Base-by-base conservation (phyloP, 2,113 vertebrate genomes). In the Etia nguti region DNA sequence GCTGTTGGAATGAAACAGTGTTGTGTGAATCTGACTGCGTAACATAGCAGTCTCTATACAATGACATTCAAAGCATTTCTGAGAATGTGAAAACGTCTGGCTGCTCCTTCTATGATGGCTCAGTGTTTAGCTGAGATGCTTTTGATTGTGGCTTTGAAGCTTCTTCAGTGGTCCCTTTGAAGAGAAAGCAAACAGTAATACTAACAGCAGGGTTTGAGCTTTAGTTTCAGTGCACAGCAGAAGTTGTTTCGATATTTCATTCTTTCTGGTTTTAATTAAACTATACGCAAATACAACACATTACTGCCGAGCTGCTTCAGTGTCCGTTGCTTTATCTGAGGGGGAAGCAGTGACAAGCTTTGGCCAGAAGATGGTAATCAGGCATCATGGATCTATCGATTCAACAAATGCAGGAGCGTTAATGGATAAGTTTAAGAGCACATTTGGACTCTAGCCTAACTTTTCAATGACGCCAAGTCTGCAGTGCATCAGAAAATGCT, bases 291-390 rank as follows among this genome's bases (percentile, higher is more conserved):
- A 80, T 50, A 52, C 3, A 8, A 0, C 3, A 38, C 26, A 36
- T 20, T 24, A 29, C 12, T 34, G 43, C 15, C 1, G 7, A 18
- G 16, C 12, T 55, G 20, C 31, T 75, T 81, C 48, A 54, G 48
- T 36, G 43, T 43, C 22, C 46, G 0, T 65, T 70, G 18, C 29
- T 81, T 55, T 12, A 36, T 7, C 83, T 55, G 46, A 55, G 15
- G 18, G 73, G 46, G 26, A 80, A 55, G 91, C 82, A 90, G 86
- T 87, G 57, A 34, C 83, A 85, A 81, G 34, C 48, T 86, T 80
- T 75, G 22, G 48, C 90, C 90, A 90, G 90, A 86, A 90, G 89
- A 92, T 91, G 91, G 86, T 84, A 92, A 91, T 93, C 87, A 80
- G 83, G 87, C 73, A 88, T 87, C 87, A 83, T 22, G 81, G 79